Base-by-base conservation (phyloP, 1,140 invertebrate species). In the Orchesella cincta region DNA sequence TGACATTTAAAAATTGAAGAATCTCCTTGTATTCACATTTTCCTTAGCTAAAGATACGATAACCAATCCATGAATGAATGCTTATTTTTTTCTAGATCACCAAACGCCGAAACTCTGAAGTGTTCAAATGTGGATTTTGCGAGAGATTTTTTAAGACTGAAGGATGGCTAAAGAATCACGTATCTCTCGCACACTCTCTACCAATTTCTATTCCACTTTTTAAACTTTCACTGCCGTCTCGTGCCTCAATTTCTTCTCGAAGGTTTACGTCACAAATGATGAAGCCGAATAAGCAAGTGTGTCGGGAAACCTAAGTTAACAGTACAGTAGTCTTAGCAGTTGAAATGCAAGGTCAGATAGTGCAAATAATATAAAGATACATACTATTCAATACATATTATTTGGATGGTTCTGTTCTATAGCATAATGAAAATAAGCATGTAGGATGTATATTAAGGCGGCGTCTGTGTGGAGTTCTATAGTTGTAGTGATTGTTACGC, bases 41-140 rank as follows among this genome's bases (percentile, higher is more conserved):
- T 74, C 14, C 29, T 74, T 54, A n/a, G n/a, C n/a, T n/a, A n/a
- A n/a, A n/a, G n/a, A 2, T 46, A 18, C 12, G 31, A 23, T 67
- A 31, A 29, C 14, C 31, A 35, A 2, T 35, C 8, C 67, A 34
- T n/a, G 23, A 67, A 67, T n/a, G n/a, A 5, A 28, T 75, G 16
- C 36, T 36, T 71, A 18, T 76, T 76, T 31, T 36, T 64, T 54
- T 64, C 16, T 29, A 81, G 80, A 28, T 76, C 39, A 70, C 36
- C n/a, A 82, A 79, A 39, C 64, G 74, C 23, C 76, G 77, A 29
- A 26, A 33, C 33, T 51, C 73, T 54, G 75, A 79, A 72, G 76
- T 82, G 75, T 80, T 79, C 78, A 82, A 80, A 75, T 82, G 81
- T 64, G 80, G 78, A 74, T 80, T 80, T 78, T 82, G 81, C 73